Conservation (phyloP, 35 echinoderm and acorn worm species). For the Chiridota heheva region DNA sequence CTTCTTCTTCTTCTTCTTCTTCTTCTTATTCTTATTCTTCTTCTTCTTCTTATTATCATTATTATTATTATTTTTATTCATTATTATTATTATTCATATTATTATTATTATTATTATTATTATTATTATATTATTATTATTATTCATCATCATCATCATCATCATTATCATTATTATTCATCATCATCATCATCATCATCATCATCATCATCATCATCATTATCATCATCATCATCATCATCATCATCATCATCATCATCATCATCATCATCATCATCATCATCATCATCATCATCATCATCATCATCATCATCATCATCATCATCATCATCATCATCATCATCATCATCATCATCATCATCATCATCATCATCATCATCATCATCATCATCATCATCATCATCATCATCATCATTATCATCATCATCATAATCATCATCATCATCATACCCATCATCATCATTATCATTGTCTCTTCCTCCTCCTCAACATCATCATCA, state of each 20-base stretch:
- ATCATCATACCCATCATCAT: too few relatives aligned
- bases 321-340: constrained; percentile 38
- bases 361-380: constrained; percentile 37
- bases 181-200: too few relatives aligned
- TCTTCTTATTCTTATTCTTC: too few relatives aligned
- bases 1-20: too few relatives aligned
- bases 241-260: constrained; percentile 25
- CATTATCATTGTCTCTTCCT: constrained; percentile 1
- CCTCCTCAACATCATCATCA: constrained; percentile 25
- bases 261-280: constrained; percentile 32
- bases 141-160: too few relatives aligned
- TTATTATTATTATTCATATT: too few relatives aligned
- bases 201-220: constrained; percentile 35
- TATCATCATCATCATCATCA: constrained; percentile 12
- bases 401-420: constrained; percentile 37
- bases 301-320: constrained; percentile 37
- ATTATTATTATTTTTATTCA: too few relatives aligned
- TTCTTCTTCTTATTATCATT: too few relatives aligned
- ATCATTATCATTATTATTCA: too few relatives aligned
- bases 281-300: constrained; percentile 37
- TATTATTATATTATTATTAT: too few relatives aligned
- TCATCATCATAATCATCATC: too few relatives aligned
- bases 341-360: constrained; percentile 37
- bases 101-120: too few relatives aligned
- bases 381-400: constrained; percentile 38